phyloP scores from a whole-genome alignment of 1,140 invertebrate species.

The Brachionus koreanus region DNA sequence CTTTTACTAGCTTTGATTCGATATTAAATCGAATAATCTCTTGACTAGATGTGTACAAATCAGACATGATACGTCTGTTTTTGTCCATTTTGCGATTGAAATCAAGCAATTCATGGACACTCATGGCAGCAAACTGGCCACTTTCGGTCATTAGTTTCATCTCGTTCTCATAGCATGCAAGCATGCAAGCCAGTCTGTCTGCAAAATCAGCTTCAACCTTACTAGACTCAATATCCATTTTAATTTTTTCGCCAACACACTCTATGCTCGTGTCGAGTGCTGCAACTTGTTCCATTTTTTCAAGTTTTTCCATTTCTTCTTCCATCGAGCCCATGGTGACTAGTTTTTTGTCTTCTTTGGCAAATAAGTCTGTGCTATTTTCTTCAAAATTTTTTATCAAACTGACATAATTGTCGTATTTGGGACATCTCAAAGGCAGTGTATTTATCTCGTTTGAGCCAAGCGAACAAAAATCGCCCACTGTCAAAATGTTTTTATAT shows the following conservation, averaged over 20 bases:
- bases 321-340: neutral
- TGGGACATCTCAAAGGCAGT: neutral
- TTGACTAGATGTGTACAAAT: neutral
- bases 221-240: neutral
- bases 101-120: neutral
- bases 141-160: neutral
- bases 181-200: neutral
- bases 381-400: constrained; percentile 13
- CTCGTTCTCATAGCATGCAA: neutral
- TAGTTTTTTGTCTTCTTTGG: neutral
- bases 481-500: constrained; percentile 9
- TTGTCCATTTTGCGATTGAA: neutral
- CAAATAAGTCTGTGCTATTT: neutral
- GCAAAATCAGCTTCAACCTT: neutral
- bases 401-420: neutral
- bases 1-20: neutral
- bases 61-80: neutral
- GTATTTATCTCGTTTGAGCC: neutral
- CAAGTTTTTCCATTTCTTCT: constrained; percentile 28
- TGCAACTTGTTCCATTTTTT: neutral
- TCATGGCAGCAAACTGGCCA: neutral
- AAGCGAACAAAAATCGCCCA: constrained; percentile 13
- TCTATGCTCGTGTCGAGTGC: neutral
- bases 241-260: neutral
- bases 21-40: neutral